Evolutionary conservation across 2,113 vertebrate species (phyloP).

Genomic region (Rattus rattus): DNA sequence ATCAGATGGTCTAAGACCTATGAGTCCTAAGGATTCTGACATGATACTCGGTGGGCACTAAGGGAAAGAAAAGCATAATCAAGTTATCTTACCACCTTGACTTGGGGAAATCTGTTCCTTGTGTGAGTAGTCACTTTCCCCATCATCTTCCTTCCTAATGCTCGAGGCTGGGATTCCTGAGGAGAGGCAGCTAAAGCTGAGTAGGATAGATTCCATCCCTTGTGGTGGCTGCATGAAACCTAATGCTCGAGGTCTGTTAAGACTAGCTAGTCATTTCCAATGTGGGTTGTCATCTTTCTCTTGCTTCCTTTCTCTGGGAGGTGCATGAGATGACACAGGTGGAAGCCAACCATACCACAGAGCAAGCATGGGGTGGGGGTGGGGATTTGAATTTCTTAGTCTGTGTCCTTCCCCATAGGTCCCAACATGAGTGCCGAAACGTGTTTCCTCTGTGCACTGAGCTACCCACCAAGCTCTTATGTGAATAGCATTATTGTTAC

Average conservation of each 20-base stretch:
- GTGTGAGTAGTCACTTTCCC: background rate
- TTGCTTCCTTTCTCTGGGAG: background rate
- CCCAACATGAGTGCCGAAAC: background rate
- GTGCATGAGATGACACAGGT: fast-evolving
- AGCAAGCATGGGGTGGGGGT: fast-evolving
- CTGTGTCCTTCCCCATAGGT: background rate
- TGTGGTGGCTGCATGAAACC: background rate
- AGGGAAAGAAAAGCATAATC: background rate
- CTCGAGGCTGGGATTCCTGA: background rate
- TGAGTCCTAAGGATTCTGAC: background rate
- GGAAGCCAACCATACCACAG: background rate
- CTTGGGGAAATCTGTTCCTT: background rate
- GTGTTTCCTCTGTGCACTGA: background rate
- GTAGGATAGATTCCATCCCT: background rate
- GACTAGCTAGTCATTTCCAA: background rate
- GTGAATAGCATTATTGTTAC: background rate
- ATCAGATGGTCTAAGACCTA: background rate
- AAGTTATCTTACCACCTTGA: background rate
- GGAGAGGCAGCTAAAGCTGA: too few species aligned
- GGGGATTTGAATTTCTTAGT: background rate
- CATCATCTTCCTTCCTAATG: background rate
- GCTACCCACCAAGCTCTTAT: background rate
- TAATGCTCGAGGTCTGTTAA: background rate
- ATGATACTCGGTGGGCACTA: background rate
- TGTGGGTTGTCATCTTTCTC: background rate